Percentiles rank a stretch among this genome's conserved stretches.
These are phyloP conservation scores for Xylophagus ater DNA, from an alignment of 2,888 invertebrate species.

Conservation along the genomic window DNA sequence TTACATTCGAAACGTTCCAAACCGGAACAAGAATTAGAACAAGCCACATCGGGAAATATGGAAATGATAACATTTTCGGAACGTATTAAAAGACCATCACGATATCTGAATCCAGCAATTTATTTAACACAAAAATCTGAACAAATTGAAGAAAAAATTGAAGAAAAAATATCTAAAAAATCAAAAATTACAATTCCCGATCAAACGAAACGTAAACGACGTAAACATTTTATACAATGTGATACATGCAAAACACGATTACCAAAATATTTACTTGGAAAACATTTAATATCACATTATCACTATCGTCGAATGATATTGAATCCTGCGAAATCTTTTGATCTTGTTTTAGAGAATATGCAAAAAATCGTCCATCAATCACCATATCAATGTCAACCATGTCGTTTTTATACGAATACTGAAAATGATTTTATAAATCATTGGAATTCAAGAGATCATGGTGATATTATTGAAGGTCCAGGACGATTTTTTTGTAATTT, in stretches of 20 bases:
- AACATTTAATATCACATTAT: conserved; percentile 76
- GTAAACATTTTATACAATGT: conserved; percentile 51
- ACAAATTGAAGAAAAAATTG: conserved; percentile 17
- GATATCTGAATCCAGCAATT: conserved; percentile 34
- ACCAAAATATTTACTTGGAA: conserved; percentile 58
- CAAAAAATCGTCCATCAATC: conserved; percentile 66
- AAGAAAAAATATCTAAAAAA: conserved; percentile 18
- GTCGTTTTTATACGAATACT: conserved; percentile 75
- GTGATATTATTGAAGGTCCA: conserved; percentile 36
- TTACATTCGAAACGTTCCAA: conserved; percentile 56
- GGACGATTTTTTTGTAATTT: conserved; percentile 62
- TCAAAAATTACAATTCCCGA: not conserved
- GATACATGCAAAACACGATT: conserved; percentile 62
- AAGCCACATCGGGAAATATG: conserved; percentile 33
- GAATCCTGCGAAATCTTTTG: conserved; percentile 45
- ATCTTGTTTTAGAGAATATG: conserved; percentile 65
- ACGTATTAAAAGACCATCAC: conserved; percentile 35
- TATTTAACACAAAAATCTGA: conserved; percentile 25
- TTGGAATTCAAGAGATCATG: conserved; percentile 57
- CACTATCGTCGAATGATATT: conserved; percentile 64
- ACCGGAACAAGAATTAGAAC: conserved; percentile 58
- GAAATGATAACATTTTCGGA: conserved; percentile 7
- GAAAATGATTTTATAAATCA: conserved; percentile 58
- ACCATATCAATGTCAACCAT: conserved; percentile 76
- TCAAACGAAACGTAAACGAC: conserved; percentile 44